These are phyloP conservation scores for Halichoerus grypus DNA, from an alignment of 2,113 vertebrate species.

Conservation along the genomic window DNA sequence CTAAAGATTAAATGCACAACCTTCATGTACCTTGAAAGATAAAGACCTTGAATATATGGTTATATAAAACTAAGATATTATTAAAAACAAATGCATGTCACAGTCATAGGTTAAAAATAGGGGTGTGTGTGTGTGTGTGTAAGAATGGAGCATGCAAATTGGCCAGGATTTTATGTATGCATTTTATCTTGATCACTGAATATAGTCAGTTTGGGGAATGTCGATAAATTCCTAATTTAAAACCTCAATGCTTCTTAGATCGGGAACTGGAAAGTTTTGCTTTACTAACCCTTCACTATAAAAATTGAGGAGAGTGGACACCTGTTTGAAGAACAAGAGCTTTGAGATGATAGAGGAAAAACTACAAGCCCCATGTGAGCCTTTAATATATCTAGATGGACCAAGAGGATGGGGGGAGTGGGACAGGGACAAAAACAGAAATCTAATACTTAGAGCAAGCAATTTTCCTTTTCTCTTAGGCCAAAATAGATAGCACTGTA, in stretches of 20 bases:
- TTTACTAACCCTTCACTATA: constrained; percentile 18
- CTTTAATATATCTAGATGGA: not conserved
- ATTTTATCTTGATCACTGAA: constrained; percentile 65
- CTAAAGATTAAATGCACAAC: constrained; percentile 82
- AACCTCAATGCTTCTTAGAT: not conserved
- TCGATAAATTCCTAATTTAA: not conserved
- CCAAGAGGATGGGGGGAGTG: not conserved
- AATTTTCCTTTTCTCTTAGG: constrained; percentile 48
- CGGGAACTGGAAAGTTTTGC: not conserved
- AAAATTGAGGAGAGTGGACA: not conserved
- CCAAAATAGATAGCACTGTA: constrained; percentile 1
- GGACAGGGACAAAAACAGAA: not conserved
- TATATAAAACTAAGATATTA: constrained; percentile 57
- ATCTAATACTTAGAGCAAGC: not conserved
- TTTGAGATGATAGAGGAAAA: not conserved
- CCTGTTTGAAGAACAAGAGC: not conserved
- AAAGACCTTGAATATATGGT: constrained; percentile 61
- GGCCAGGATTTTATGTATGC: constrained; percentile 43
- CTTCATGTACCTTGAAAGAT: constrained; percentile 74
- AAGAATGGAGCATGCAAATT: constrained; percentile 50
- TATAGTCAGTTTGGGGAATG: not conserved
- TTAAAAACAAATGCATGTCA: constrained; percentile 48
- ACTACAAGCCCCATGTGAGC: not conserved
- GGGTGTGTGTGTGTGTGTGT: not conserved
- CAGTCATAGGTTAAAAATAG: constrained; percentile 63